Evolutionary conservation across 2,888 invertebrate genomes (phyloP).

Genomic region (Aproaerema taeniolella): DNA sequence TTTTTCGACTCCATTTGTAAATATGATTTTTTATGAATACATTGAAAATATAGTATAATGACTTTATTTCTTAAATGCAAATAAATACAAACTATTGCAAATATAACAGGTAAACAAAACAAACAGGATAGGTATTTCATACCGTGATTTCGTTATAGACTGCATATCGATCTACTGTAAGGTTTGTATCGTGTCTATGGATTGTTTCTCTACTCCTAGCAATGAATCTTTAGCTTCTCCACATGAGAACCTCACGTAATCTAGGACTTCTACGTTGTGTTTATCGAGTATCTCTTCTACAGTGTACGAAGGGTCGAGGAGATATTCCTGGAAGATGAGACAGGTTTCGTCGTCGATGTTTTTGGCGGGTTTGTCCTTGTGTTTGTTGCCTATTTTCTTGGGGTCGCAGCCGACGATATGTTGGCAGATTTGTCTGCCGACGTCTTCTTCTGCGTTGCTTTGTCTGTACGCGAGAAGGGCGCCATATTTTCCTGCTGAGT

Average conservation of each 20-base stretch:
- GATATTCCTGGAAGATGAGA: slow-evolving; percentile 91
- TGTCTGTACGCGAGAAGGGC: slow-evolving; percentile 86
- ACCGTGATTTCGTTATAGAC: background rate
- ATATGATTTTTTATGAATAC: slow-evolving; percentile 5
- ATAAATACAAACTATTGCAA: slow-evolving; percentile 22
- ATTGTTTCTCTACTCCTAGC: slow-evolving; percentile 68
- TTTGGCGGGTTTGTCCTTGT: slow-evolving; percentile 78
- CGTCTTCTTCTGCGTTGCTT: slow-evolving; percentile 47
- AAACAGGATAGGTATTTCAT: slow-evolving; percentile 6
- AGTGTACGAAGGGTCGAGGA: slow-evolving; percentile 85
- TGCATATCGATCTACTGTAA: slow-evolving; percentile 80
- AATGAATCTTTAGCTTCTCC: slow-evolving; percentile 80
- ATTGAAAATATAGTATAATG: background rate
- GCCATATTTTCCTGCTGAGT: slow-evolving; percentile 89
- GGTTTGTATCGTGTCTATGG: slow-evolving; percentile 79
- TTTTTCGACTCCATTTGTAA: slow-evolving; percentile 5
- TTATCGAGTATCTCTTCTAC: slow-evolving; percentile 85
- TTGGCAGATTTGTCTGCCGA: slow-evolving; percentile 90
- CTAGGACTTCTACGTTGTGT: slow-evolving; percentile 81
- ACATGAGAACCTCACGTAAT: slow-evolving; percentile 92
- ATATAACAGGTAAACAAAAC: slow-evolving; percentile 13
- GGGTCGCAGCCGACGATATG: slow-evolving; percentile 96
- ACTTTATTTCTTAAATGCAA: slow-evolving; percentile 27
- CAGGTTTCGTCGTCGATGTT: slow-evolving; percentile 86
- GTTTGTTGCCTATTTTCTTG: slow-evolving; percentile 81